Evolutionary conservation across 2,113 vertebrate genomes (phyloP).

Genomic region (Podilymbus podiceps): DNA sequence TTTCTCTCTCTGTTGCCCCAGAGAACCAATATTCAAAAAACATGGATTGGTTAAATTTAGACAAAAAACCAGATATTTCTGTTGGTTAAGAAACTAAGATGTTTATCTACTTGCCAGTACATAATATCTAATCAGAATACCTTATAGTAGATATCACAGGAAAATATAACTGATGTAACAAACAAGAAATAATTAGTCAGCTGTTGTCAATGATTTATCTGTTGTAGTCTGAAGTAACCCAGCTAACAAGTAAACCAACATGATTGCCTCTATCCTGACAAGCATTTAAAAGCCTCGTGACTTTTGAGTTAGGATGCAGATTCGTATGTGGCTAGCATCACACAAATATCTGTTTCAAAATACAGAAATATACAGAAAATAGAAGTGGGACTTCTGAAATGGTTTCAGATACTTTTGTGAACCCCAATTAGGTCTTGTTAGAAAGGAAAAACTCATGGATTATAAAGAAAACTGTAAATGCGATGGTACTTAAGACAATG

Average conservation of each 20-base stretch:
- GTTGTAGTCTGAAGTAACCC: background rate
- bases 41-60: background rate
- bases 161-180: background rate
- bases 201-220: background rate
- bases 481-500: background rate
- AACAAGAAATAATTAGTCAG: background rate
- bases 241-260: background rate
- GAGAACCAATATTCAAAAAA: background rate
- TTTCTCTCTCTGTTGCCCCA: background rate
- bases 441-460: background rate
- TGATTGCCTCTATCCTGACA: background rate
- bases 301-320: background rate
- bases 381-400: background rate
- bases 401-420: background rate
- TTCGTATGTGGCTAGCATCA: background rate
- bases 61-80: background rate
- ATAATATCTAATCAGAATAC: background rate
- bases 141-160: background rate
- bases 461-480: background rate
- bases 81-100: background rate
- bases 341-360: background rate
- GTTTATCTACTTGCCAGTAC: background rate
- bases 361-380: background rate
- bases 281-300: background rate
- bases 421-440: background rate